phyloP scores from a whole-genome alignment of 1,140 invertebrate species.

The Ceratoteleas bidentatus region DNA sequence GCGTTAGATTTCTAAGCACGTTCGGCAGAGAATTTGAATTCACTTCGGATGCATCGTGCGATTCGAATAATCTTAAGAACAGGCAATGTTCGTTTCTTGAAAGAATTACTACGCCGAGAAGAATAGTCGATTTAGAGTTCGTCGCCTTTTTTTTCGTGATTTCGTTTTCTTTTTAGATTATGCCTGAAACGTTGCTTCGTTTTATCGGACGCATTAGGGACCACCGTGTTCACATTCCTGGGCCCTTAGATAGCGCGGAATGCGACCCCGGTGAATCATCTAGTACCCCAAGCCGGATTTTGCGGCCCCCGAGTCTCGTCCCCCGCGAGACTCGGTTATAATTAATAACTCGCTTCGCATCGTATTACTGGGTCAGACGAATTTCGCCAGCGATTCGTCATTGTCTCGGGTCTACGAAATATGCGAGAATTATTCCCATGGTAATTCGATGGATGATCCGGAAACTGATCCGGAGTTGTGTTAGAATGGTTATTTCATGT shows the following conservation, averaged over 20 bases:
- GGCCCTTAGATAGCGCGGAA: slow-evolving; percentile 50
- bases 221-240: slow-evolving; percentile 25
- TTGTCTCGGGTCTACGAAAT: slow-evolving; percentile 1
- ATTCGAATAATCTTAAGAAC: too few relatives aligned
- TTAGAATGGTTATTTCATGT: too few relatives aligned
- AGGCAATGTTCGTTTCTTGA: too few relatives aligned
- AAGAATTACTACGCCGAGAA: too few relatives aligned
- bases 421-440: too few relatives aligned
- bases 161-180: too few relatives aligned
- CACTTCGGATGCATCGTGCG: background rate
- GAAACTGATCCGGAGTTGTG: too few relatives aligned
- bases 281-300: slow-evolving; percentile 52
- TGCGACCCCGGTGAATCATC: slow-evolving; percentile 71
- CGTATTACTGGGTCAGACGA: slow-evolving; percentile 2
- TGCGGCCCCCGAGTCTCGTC: slow-evolving; percentile 30
- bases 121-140: too few relatives aligned
- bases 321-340: slow-evolving; percentile 1
- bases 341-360: slow-evolving; percentile 40
- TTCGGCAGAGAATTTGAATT: background rate
- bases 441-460: too few relatives aligned
- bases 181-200: too few relatives aligned
- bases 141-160: too few relatives aligned
- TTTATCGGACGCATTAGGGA: background rate
- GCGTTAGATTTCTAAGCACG: slow-evolving; percentile 8
- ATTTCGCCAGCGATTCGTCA: slow-evolving; percentile 15